A percentile compares a stretch with the other conserved stretches of the same genome.
These are phyloP conservation scores for Lophotriccus pileatus DNA, from an alignment of 2,797 vertebrate genomes.

Conservation along the genomic window DNA sequence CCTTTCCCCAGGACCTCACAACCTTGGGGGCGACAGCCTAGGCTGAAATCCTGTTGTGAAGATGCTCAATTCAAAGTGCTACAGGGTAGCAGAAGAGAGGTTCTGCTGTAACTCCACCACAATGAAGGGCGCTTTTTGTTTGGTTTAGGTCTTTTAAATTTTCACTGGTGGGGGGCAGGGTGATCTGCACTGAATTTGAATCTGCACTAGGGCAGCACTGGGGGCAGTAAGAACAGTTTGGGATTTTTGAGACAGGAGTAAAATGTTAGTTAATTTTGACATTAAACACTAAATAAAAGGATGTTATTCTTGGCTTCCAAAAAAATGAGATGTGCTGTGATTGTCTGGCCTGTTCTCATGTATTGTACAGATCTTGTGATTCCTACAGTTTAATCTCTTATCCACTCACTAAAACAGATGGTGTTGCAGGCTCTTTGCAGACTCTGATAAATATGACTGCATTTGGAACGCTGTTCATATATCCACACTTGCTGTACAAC, in stretches of 20 bases:
- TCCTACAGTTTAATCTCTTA: slow-evolving; percentile 34
- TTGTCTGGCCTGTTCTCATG: not conserved
- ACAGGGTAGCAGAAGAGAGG: not conserved
- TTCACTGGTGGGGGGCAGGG: not conserved
- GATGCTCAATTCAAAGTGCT: not conserved
- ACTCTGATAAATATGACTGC: slow-evolving; percentile 26
- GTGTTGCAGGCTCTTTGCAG: slow-evolving; percentile 44
- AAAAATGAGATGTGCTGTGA: not conserved
- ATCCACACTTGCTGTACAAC: not conserved
- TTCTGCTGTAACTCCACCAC: not conserved
- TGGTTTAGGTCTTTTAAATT: not conserved
- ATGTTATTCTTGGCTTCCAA: not conserved
- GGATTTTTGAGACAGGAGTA: not conserved
- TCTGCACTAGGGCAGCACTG: not conserved
- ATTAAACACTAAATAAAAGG: not conserved
- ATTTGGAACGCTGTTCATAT: not conserved
- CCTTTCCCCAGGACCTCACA: not conserved
- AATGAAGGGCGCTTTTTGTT: not conserved
- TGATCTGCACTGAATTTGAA: not conserved
- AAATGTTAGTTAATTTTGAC: slow-evolving; percentile 2
- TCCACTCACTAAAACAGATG: slow-evolving; percentile 38
- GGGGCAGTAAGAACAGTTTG: not conserved
- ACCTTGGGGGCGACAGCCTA: not conserved
- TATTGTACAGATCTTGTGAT: not conserved
- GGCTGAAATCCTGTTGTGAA: not conserved